Evolutionary conservation across 2,113 vertebrate genomes (phyloP), one percentile per base, ranked within the genome.

Genomic region (Malaclemys terrapin): DNA sequence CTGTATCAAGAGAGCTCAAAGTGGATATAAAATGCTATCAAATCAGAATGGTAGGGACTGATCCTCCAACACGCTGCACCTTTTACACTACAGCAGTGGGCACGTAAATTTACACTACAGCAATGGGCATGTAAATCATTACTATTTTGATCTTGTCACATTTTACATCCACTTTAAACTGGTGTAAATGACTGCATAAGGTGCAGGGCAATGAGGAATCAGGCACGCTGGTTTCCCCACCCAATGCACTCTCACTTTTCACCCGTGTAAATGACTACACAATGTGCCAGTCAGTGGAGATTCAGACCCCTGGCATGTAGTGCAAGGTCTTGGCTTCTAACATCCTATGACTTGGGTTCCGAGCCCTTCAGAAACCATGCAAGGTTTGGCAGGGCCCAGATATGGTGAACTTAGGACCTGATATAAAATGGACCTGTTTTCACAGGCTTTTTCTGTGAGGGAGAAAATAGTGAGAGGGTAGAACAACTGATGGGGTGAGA

Each of bases 41-140:
- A 22, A 81, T 79, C 85, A 96, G 42, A 89, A 97, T 35, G 38
- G 69, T 47, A 89, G 81, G 54, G 35, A 85, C 54, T 89, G 47
- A 42, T 90, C 13, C 80, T 94, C 65, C 69, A 75, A 8, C 10
- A n/a, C 19, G 22, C 69, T 38, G 19, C 12, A 16, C 29, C 6
- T 31, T 62, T 42, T 42, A 72, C 69, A 42, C n/a, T 45, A 45
- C 6, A 45, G 45, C 45, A 47, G 45, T 47, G 45, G 45, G 45
- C 45, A 45, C 6, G 45, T 45, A 45, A 7, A 47, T 62, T 75
- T 42, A 75, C 69, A 42, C 38, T 38, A 24, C 2, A 42, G 35
- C n/a, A 75, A 42, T 9, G 69, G 38, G n/a, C 69, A 75, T 11
- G 20, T 24, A 42, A 75, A 75, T 38, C 8, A 22, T 38, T 35